Base-by-base conservation (phyloP, 2,888 invertebrate species). In the Melanostoma mellinum region DNA sequence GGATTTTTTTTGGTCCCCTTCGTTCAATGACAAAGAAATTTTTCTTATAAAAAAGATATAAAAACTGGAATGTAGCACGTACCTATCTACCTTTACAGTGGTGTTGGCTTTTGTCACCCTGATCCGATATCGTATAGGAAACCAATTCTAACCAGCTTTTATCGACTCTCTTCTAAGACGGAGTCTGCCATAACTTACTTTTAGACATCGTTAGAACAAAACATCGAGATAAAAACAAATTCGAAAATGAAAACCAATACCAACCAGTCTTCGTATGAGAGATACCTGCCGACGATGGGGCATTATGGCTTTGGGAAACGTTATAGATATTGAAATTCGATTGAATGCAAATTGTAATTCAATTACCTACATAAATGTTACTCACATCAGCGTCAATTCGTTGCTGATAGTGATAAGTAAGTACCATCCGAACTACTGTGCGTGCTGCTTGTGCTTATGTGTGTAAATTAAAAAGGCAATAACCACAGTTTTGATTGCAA, bases 21-120 rank as follows among this genome's bases (percentile, higher is more conserved):
- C 40, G 20, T 5, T 46, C 53, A 50, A 75, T 20, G 52, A 67
- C 65, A 76, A 53, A 65, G 58, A 58, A 40, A 42, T 52, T 9
- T 50, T 76, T 65, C 55, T 35, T 38, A 78, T 65, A 78, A 78
- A 73, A 67, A 73, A 44, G 33, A 67, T 61, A 81, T 72, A 72
- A 81, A 20, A 20, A 76, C 77, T 71, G 40, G 32, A 72, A 32
- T 42, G 81, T 76, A 76, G 76, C 44, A 67, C 48, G 67, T 72
- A 81, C 72, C 80, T 81, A 67, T 42, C 60, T 72, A 81, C 72
- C 80, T 81, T 81, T 81, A 33, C 67, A 76, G 81, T 77, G 67
- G 81, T 81, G 81, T 81, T 81, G 76, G 20, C 72, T 81, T 77
- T 81, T 81, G 81, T 81, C 72, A 81, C 72, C 72, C 71, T 55